phyloP scores from a whole-genome alignment of 1,140 invertebrate species.

The Latrodectus geometricus region DNA sequence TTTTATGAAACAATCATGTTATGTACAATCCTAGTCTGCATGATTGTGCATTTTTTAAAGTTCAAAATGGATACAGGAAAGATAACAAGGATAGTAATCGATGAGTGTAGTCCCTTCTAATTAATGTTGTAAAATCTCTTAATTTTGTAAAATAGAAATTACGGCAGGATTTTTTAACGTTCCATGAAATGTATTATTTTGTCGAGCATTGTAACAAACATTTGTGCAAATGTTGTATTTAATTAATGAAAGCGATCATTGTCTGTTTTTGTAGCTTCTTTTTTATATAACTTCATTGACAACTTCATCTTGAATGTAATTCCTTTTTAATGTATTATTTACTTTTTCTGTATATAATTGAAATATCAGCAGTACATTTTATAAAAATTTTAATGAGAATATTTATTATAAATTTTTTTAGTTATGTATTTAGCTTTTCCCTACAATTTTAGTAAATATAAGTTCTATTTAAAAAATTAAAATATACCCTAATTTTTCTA shows the following conservation, averaged over 20 bases:
- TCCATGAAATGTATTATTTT: not conserved
- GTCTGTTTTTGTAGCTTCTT: not conserved
- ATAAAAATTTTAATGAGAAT: not conserved
- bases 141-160: not conserved
- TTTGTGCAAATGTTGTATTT: conserved; percentile 11
- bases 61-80: not conserved
- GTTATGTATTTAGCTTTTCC: no score
- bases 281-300: not conserved
- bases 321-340: not conserved
- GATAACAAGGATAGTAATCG: not conserved
- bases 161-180: not conserved
- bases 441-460: no score
- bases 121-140: not conserved
- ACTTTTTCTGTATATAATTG: not conserved
- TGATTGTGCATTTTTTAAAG: conserved; percentile 32
- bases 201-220: conserved; percentile 2
- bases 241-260: not conserved
- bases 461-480: no score
- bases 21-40: conserved; percentile 23
- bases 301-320: not conserved
- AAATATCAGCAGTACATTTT: not conserved
- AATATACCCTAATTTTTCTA: no score
- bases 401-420: not conserved
- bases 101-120: not conserved
- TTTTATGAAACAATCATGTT: conserved; percentile 31